phyloP scores from a whole-genome alignment of 1,140 invertebrate species.

The Brachionus asplanchnoidis region DNA sequence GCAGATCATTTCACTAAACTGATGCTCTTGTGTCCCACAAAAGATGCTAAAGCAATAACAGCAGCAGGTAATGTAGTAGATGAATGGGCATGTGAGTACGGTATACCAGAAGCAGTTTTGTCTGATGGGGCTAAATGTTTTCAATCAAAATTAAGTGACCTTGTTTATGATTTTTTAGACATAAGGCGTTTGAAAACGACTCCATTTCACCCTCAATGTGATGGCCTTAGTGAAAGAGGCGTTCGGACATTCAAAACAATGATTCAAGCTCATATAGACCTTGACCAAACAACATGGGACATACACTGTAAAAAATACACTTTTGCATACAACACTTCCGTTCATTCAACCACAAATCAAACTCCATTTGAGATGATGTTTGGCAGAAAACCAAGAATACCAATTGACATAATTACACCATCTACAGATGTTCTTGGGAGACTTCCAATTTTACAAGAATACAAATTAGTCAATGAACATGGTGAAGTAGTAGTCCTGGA shows the following conservation, averaged over 20 bases:
- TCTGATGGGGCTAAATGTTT: not conserved
- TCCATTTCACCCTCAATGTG: conserved; percentile 48
- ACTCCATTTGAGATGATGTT: not conserved
- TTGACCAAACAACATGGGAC: not conserved
- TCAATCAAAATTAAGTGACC: conserved; percentile 10
- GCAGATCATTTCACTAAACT: too few relatives aligned
- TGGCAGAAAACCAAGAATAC: not conserved
- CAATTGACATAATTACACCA: not conserved
- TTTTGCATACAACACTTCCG: too few relatives aligned
- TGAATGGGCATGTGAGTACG: too few relatives aligned
- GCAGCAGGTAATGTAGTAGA: too few relatives aligned
- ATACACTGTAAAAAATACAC: not conserved
- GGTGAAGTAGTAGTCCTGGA: not conserved
- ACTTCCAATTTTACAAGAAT: not conserved
- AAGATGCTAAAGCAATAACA: too few relatives aligned
- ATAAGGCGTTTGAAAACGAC: conserved; percentile 43
- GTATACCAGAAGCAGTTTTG: not conserved
- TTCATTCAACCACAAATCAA: too few relatives aligned
- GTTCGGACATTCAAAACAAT: conserved; percentile 45
- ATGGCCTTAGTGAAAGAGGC: conserved; percentile 48
- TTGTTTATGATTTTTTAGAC: not conserved
- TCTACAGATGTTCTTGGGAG: not conserved
- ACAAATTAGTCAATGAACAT: not conserved
- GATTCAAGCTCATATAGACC: not conserved
- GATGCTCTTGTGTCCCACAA: too few relatives aligned